Evolutionary conservation across 2,888 invertebrate species (phyloP).

Genomic region (Gonocerus acuteangulatus): DNA sequence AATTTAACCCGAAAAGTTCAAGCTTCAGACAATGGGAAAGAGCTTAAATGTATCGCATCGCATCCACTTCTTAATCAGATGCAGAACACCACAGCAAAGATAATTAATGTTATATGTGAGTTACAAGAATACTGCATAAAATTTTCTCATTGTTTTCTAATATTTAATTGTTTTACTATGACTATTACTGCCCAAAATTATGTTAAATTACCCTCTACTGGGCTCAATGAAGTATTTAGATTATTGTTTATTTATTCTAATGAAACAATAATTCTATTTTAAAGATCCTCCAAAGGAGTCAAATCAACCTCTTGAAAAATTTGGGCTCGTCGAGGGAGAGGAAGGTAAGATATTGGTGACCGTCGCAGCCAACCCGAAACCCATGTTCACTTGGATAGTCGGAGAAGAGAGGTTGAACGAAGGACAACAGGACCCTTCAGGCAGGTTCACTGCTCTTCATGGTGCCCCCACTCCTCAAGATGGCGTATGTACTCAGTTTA

Average conservation of each 20-base stretch:
- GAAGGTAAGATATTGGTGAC: slow-evolving; percentile 67
- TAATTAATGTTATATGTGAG: slow-evolving; percentile 28
- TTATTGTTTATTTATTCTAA: too few relatives aligned
- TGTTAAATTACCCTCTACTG: too few relatives aligned
- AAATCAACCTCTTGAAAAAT: slow-evolving; percentile 55
- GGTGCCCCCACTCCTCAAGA: slow-evolving; percentile 39
- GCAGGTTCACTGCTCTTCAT: slow-evolving; percentile 11
- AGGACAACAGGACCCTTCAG: slow-evolving; percentile 45
- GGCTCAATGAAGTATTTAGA: too few relatives aligned
- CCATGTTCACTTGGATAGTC: slow-evolving; percentile 60
- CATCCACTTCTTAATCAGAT: slow-evolving; percentile 53
- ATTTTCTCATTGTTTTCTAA: background rate
- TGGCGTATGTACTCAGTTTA: slow-evolving; percentile 2
- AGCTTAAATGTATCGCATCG: slow-evolving; percentile 57
- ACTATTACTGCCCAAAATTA: too few relatives aligned
- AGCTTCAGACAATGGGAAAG: slow-evolving; percentile 58
- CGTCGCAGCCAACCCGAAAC: slow-evolving; percentile 63
- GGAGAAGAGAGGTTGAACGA: slow-evolving; percentile 51
- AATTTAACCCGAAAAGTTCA: slow-evolving; percentile 56
- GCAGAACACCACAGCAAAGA: slow-evolving; percentile 13
- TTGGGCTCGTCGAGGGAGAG: slow-evolving; percentile 64
- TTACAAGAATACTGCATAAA: too few relatives aligned
- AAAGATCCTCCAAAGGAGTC: slow-evolving; percentile 59
- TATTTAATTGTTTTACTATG: too few relatives aligned
- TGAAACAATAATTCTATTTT: slow-evolving; percentile 22